These are phyloP conservation scores for Gymnogyps californianus DNA, from an alignment of 2,113 vertebrate species.

Conservation along the genomic window DNA sequence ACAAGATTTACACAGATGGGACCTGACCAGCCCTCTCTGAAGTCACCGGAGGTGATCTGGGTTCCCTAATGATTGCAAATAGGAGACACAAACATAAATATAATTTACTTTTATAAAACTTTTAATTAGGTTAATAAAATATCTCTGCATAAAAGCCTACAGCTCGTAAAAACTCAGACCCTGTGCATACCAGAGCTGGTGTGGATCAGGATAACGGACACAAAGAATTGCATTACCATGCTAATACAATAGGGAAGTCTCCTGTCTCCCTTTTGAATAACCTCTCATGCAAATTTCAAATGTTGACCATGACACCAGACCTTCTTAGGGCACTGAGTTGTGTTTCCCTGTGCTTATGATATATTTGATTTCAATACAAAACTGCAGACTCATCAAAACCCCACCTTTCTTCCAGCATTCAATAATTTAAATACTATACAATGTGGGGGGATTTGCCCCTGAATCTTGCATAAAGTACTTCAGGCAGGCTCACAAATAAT, in stretches of 20 bases:
- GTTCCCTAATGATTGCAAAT: conserved; percentile 43
- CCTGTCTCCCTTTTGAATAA: conserved; percentile 45
- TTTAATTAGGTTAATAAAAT: conserved; percentile 63
- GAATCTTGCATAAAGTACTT: neutral
- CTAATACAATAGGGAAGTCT: conserved; percentile 56
- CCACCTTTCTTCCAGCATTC: conserved; percentile 13
- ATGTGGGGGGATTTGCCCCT: neutral
- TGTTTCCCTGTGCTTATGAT: conserved; percentile 42
- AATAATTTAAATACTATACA: conserved; percentile 40
- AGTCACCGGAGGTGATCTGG: conserved; percentile 34
- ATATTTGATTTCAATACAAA: conserved; percentile 59
- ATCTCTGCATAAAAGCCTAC: conserved; percentile 24
- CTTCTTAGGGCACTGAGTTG: conserved; percentile 20
- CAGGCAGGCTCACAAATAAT: neutral
- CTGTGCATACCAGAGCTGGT: neutral
- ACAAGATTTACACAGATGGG: conserved; percentile 56
- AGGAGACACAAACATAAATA: conserved; percentile 43
- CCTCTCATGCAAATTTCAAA: conserved; percentile 51
- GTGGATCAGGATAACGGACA: conserved; percentile 10
- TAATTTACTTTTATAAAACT: conserved; percentile 56
- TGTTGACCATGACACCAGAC: conserved; percentile 62
- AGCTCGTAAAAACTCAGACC: conserved; percentile 15
- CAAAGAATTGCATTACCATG: conserved; percentile 52
- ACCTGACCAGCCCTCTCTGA: conserved; percentile 34
- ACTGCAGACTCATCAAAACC: conserved; percentile 53